A percentile compares a stretch with the other conserved stretches of the same genome.
These are phyloP conservation scores for Elephantulus edwardii DNA, from an alignment of 2,113 vertebrate genomes.

Conservation along the genomic window DNA sequence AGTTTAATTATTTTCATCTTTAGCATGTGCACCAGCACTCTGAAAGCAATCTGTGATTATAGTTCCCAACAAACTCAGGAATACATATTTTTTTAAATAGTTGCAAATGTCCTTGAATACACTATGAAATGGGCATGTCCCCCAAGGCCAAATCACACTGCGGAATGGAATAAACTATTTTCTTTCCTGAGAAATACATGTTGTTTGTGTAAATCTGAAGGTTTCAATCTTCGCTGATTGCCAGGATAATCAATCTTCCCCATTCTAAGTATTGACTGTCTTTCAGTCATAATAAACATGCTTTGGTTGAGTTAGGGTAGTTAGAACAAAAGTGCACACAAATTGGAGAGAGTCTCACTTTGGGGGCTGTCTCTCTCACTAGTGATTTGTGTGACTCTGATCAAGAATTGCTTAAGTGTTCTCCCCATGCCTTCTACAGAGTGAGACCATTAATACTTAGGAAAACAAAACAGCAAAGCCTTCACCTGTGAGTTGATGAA, in stretches of 20 bases:
- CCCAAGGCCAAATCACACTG: background rate
- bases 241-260: background rate
- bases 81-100: slow-evolving; percentile 66
- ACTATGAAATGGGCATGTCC: slow-evolving; percentile 45
- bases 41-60: slow-evolving; percentile 78
- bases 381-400: background rate
- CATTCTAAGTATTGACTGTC: background rate
- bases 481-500: background rate
- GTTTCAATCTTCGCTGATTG: slow-evolving; percentile 38
- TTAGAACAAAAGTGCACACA: background rate
- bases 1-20: slow-evolving; percentile 78
- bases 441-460: background rate
- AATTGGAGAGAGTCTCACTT: background rate
- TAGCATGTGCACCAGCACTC: slow-evolving; percentile 66
- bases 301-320: background rate
- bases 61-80: slow-evolving; percentile 73
- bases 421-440: background rate
- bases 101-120: slow-evolving; percentile 61
- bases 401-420: background rate
- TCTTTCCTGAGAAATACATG: slow-evolving; percentile 44
- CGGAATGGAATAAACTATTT: slow-evolving; percentile 48
- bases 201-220: slow-evolving; percentile 50
- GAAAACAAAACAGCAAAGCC: background rate
- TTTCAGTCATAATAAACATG: background rate
- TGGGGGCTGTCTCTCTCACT: background rate